Evolutionary conservation across 2,888 invertebrate species (phyloP).

Genomic region (Melanotus villosus): DNA sequence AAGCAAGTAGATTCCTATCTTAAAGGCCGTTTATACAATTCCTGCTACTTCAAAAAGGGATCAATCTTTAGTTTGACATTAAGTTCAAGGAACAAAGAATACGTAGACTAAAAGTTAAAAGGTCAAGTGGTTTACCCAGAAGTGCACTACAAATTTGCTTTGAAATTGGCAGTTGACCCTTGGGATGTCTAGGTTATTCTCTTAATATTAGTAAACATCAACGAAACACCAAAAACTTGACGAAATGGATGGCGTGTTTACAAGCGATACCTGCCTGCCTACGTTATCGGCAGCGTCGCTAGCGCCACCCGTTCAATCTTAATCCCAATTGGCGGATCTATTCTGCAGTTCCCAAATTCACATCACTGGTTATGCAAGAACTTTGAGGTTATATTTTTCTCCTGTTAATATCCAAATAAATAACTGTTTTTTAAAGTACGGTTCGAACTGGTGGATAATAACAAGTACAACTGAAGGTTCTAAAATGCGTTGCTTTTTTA

Average conservation of each 20-base stretch:
- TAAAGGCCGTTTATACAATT: no score
- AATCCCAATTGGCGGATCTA: conserved; percentile 19
- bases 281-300: conserved; percentile 33
- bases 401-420: conserved; percentile 3
- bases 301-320: conserved; percentile 31
- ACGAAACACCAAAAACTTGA: not conserved
- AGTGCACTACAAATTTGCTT: no score
- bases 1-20: no score
- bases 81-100: not conserved
- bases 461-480: no score
- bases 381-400: conserved; percentile 24
- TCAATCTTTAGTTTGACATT: not conserved
- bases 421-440: not conserved
- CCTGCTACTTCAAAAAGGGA: not conserved
- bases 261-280: conserved; percentile 22
- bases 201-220: not conserved
- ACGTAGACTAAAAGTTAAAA: not conserved
- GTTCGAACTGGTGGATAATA: no score
- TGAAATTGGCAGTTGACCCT: no score
- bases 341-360: conserved; percentile 20
- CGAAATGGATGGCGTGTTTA: conserved; percentile 1
- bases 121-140: not conserved
- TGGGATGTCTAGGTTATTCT: not conserved
- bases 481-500: no score
- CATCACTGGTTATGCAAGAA: conserved; percentile 21